Evolutionary conservation across 1,140 invertebrate genomes (phyloP), one percentile per base, ranked within the genome.

Genomic region (Micrasema minimum): DNA sequence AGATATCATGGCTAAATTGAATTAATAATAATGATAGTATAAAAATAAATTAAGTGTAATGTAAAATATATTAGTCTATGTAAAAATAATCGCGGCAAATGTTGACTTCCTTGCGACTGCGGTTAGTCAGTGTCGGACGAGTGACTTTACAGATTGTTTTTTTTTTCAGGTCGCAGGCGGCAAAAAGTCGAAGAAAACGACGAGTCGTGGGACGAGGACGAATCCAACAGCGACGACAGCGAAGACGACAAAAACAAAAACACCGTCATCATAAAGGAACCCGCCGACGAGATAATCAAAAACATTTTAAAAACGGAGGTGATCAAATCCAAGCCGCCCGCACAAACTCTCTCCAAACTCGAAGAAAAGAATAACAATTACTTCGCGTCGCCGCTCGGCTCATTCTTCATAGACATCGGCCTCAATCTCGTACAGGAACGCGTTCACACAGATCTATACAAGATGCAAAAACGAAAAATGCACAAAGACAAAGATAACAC

Each of bases 381-480:
- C 41, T 62, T 62, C 22, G 2, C 16, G 11, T 23, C 59, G 12
- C 59, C 59, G 2, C 59, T 62, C 14, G 59, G 59, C 10, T 22
- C n/a, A 9, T 62, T 62, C 23, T 62, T 62, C 43, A 43, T 62
- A 5, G 59, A 62, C 22, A 43, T 62, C 11, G 59, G 59, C 4
- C 22, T 45, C 10, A 62, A 46, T 12, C 22, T 62, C 11, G 59
- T 62, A 11, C 59, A 62, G 23, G 59, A 62, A 23, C 41, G 59
- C 14, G 59, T 62, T 11, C 59, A 62, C 38, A 62, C 59, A 0
- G 41, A 62, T 20, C 23, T 62, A 18, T 62, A 20, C 14, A 43
- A 46, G 0, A 14, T 62, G 41, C 59, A 62, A 14, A 12, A 62
- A 22, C 16, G 43, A 18, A 14, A 20, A n/a, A 59, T 38, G 18